A percentile compares a stretch with the other conserved stretches of the same genome.
Conservation (phyloP, 1,140 invertebrate species). For the Pseudomyrmex dendroicus region DNA sequence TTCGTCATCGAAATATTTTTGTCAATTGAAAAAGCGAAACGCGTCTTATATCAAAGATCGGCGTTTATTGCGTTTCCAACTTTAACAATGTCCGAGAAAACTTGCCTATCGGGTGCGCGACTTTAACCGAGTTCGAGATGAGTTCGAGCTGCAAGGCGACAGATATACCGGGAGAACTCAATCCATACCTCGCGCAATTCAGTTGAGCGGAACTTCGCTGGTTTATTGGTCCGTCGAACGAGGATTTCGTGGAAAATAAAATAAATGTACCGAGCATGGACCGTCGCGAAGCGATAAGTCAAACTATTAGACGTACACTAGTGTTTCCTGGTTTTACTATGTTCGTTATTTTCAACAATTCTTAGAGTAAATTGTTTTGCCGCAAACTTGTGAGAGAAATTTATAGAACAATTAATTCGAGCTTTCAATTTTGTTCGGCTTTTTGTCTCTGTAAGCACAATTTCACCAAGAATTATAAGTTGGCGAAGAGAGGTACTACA, state of each 20-base stretch:
- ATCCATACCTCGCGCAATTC: conserved; percentile 48
- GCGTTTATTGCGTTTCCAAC: conserved; percentile 72
- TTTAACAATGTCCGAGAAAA: conserved; percentile 73
- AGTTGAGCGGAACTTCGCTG: conserved; percentile 46
- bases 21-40: conserved; percentile 12
- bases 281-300: conserved; percentile 40
- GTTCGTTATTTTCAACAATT: too few relatives aligned
- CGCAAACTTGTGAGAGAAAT: too few relatives aligned
- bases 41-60: conserved; percentile 53
- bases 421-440: too few relatives aligned
- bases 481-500: too few relatives aligned
- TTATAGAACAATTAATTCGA: too few relatives aligned
- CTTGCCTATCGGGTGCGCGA: conserved; percentile 66
- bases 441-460: too few relatives aligned
- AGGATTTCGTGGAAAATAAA: conserved; percentile 40
- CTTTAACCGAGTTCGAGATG: conserved; percentile 73
- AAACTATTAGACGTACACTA: neutral
- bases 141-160: conserved; percentile 38
- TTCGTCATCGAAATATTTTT: neutral
- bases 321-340: too few relatives aligned
- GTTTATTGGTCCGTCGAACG: conserved; percentile 55
- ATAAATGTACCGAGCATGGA: conserved; percentile 27
- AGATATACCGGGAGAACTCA: conserved; percentile 43
- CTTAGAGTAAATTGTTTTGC: too few relatives aligned
- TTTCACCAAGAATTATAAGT: too few relatives aligned